A percentile compares a stretch with the other conserved stretches of the same genome.
Conservation (phyloP, 2,888 invertebrate species). For the Aelia acuminata region DNA sequence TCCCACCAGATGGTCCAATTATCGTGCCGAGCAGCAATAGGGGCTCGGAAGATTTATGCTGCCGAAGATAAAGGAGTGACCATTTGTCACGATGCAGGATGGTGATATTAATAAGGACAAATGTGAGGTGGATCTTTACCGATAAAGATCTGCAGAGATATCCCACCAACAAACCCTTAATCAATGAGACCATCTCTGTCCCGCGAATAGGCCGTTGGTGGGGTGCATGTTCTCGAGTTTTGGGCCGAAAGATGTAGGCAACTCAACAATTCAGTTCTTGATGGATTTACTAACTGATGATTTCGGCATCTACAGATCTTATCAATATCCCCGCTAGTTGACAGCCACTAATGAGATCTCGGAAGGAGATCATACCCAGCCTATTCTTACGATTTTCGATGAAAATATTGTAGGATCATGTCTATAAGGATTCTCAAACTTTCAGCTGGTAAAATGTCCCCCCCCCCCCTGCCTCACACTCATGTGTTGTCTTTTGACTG, state of each 20-base stretch:
- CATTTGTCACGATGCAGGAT: neutral
- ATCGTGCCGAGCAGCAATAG: neutral
- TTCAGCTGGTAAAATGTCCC: too few relatives aligned
- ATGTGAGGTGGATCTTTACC: neutral
- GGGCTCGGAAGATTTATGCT: neutral
- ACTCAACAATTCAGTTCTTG: neutral
- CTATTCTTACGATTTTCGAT: too few relatives aligned
- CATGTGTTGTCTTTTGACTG: too few relatives aligned
- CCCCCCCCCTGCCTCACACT: too few relatives aligned
- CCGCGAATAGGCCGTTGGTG: too few relatives aligned
- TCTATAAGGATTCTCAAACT: too few relatives aligned
- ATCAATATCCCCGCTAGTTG: neutral
- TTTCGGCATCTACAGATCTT: neutral
- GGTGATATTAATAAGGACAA: neutral
- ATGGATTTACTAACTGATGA: neutral
- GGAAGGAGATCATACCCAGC: neutral
- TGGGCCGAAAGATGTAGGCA: neutral
- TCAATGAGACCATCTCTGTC: neutral
- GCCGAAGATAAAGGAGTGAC: neutral
- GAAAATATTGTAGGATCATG: too few relatives aligned
- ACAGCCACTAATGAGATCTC: neutral
- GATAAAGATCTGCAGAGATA: neutral
- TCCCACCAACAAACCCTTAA: neutral
- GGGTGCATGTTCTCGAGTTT: neutral
- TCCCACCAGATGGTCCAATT: slow-evolving; percentile 1